phyloP scores from a whole-genome alignment of 2,888 invertebrate genomes.

The Mesopsocus fuscifrons region DNA sequence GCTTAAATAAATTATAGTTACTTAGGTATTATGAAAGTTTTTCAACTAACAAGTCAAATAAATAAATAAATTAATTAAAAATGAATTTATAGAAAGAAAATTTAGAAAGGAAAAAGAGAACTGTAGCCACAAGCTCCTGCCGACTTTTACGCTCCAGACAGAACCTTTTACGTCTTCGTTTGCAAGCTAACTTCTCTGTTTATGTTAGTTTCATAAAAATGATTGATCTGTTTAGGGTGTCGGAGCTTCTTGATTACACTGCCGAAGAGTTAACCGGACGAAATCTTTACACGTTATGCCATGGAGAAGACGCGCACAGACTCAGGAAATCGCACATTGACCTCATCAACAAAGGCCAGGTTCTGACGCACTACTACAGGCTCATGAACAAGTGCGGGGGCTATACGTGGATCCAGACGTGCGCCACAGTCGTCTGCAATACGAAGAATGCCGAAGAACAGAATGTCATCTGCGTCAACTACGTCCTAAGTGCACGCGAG shows the following conservation, averaged over 20 bases:
- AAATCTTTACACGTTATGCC: slow-evolving; percentile 84
- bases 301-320: slow-evolving; percentile 88
- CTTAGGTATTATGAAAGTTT: too few relatives aligned
- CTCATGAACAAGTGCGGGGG: slow-evolving; percentile 93
- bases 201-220: too few relatives aligned
- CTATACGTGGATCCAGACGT: slow-evolving; percentile 92
- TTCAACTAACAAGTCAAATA: too few relatives aligned
- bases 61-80: too few relatives aligned
- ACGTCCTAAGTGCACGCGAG: slow-evolving; percentile 74
- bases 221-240: slow-evolving; percentile 42
- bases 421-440: slow-evolving; percentile 90
- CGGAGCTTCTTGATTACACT: slow-evolving; percentile 80
- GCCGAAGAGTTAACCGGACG: slow-evolving; percentile 87
- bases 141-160: too few relatives aligned
- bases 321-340: slow-evolving; percentile 88
- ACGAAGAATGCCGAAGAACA: slow-evolving; percentile 93
- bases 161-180: too few relatives aligned
- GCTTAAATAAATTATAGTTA: too few relatives aligned
- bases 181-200: too few relatives aligned
- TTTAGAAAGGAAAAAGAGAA: too few relatives aligned
- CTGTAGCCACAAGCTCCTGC: too few relatives aligned
- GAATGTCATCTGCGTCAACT: slow-evolving; percentile 93
- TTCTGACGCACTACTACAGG: slow-evolving; percentile 87
- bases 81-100: too few relatives aligned
- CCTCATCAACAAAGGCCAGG: slow-evolving; percentile 90